Evolutionary conservation across 2,113 vertebrate genomes (phyloP).

Genomic region (Pelvicachromis taeniatus): DNA sequence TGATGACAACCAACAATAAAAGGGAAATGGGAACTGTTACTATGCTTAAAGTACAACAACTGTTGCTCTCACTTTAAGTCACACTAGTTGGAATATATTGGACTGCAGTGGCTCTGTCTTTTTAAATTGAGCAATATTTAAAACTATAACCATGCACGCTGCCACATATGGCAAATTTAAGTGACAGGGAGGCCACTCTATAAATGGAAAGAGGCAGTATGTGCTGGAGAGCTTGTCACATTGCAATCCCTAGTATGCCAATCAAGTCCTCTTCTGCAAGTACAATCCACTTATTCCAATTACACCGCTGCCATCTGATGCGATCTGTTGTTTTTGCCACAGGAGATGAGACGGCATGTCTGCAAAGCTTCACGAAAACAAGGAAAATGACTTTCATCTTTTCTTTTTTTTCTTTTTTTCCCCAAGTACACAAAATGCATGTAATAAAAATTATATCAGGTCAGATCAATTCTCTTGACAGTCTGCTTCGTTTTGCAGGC

Average conservation of each 20-base stretch:
- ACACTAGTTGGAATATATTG: neutral
- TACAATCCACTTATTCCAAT: conserved; percentile 3
- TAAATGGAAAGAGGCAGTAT: conserved; percentile 21
- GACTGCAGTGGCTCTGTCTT: neutral
- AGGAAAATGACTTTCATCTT: neutral
- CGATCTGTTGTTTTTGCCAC: neutral
- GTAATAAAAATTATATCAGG: neutral
- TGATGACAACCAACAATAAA: neutral
- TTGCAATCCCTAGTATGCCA: neutral
- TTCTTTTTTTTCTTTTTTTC: neutral
- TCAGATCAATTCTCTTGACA: neutral
- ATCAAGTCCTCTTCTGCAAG: neutral
- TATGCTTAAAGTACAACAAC: neutral
- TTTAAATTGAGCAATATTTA: neutral
- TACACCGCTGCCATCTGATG: neutral
- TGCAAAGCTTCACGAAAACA: neutral
- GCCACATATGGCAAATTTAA: conserved; percentile 1
- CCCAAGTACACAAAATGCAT: neutral
- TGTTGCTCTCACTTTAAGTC: neutral
- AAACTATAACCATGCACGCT: neutral
- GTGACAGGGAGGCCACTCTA: conserved; percentile 11
- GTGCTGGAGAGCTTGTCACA: conserved; percentile 9
- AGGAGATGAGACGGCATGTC: neutral
- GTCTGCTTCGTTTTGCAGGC: neutral
- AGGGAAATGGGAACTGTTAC: neutral